These are phyloP conservation scores for Spermophilus dauricus DNA, from an alignment of 2,113 vertebrate species.

Conservation along the genomic window DNA sequence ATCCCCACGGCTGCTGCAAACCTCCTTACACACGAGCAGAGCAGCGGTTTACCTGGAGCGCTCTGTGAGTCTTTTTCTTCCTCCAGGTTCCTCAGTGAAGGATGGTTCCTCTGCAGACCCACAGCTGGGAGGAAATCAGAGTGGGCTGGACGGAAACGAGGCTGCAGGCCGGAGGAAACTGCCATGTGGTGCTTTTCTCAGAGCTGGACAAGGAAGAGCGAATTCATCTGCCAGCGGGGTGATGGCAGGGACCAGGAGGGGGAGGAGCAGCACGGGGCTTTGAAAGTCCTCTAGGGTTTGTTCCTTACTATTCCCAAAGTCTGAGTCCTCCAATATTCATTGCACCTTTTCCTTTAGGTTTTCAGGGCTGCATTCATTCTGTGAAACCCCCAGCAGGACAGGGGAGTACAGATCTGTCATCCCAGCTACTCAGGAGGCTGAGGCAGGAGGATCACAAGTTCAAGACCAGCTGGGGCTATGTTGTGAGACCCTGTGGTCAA, in stretches of 20 bases:
- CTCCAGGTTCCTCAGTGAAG: background rate
- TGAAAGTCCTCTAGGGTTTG: background rate
- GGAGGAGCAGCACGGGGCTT: background rate
- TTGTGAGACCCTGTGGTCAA: background rate
- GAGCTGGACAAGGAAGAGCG: constrained; percentile 18
- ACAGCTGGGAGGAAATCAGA: constrained; percentile 22
- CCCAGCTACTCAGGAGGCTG: background rate
- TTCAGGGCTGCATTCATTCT: background rate
- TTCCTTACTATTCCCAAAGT: background rate
- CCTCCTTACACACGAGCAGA: fast-evolving
- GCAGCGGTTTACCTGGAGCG: fast-evolving
- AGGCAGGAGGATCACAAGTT: background rate
- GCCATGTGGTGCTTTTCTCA: constrained; percentile 57
- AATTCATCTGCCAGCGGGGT: constrained; percentile 22
- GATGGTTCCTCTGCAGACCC: background rate
- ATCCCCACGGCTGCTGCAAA: background rate
- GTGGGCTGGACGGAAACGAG: constrained; percentile 21
- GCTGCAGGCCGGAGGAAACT: background rate
- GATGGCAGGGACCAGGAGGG: background rate
- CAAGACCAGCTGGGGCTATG: background rate
- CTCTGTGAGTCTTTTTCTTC: background rate
- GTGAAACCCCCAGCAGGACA: background rate
- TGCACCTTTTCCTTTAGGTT: background rate
- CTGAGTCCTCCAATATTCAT: background rate
- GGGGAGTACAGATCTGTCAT: background rate